These are phyloP conservation scores for Drosophila meridiana DNA, from an alignment of 2,888 invertebrate genomes.

Conservation along the genomic window DNA sequence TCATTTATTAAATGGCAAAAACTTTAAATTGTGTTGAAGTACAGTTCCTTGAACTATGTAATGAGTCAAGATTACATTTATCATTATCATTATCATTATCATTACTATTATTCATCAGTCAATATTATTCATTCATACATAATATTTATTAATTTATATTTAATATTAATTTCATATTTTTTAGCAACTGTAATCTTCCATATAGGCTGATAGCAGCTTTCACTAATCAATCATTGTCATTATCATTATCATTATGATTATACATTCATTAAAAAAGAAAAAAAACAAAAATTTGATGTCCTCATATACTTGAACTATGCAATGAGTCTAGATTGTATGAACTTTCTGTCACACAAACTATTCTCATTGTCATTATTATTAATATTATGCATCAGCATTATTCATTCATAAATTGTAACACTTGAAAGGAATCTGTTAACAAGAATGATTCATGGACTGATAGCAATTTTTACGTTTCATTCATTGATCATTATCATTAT, in stretches of 20 bases:
- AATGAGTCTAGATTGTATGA: not conserved
- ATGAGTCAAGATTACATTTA: not conserved
- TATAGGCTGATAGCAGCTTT: no score
- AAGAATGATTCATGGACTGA: not conserved
- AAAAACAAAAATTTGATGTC: no score
- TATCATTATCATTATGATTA: no score
- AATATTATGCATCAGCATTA: not conserved
- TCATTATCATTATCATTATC: not conserved
- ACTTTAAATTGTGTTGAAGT: not conserved
- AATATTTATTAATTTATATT: no score
- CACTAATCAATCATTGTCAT: no score
- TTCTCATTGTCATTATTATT: not conserved
- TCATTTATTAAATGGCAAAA: not conserved
- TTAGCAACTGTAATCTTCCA: no score
- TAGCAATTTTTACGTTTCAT: not conserved
- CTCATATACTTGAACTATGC: not conserved
- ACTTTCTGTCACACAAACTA: not conserved
- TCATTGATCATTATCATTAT: conserved; percentile 1
- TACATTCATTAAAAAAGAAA: no score
- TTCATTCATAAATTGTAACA: not conserved
- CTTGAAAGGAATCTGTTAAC: not conserved
- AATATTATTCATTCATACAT: not conserved
- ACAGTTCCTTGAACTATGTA: not conserved
- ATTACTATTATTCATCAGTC: not conserved
- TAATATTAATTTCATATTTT: no score